Base-by-base conservation (phyloP, 1,140 invertebrate genomes). In the Panonychus citri region DNA sequence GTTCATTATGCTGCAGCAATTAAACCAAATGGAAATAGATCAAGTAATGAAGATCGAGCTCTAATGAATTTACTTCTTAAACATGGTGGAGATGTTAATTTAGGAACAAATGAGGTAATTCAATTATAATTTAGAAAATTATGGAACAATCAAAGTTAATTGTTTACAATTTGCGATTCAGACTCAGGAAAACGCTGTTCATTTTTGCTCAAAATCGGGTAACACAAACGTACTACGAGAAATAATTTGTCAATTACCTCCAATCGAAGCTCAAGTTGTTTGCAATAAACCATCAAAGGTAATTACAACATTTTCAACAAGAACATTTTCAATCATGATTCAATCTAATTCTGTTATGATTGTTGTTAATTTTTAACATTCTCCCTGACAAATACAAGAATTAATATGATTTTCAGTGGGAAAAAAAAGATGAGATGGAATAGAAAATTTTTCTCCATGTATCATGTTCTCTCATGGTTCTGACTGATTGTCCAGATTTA, bases 201-300 rank as follows among this genome's bases (percentile, higher is more conserved):
- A 99, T 69, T 84, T 90, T 63, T 88, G 87, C 65, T 88, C 90
- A 5, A 73, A 86, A 21, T 84, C 85, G 4, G 94, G 94, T 5
- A 98, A 97, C 69, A 90, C 91, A 66, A 86, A 91, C 60, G 81
- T 97, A 19, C 71, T 97, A 51, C 77, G 80, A 51, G 91, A 94
- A 69, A 94, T 98, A 77, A 80, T 96, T 30, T 76, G 81, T 54
- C 79, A 88, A 65, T 83, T 97, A 75, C 78, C 80, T 37, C 73
- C 82, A 1, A 82, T 81, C 2, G 82, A 88, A 60, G 78, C 91
- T 3, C 87, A 95, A 66, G 82, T 84, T 69, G 86, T 87, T 0
- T 76, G 96, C 58, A 99, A 98, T 66, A 81, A 81, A 65, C 90
- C 96, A 66, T 84, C 85, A 10, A 73, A 71, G 65, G 75, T 75